These are phyloP conservation scores for Macrocentrus cingulum DNA, from an alignment of 1,140 invertebrate genomes.

Conservation along the genomic window DNA sequence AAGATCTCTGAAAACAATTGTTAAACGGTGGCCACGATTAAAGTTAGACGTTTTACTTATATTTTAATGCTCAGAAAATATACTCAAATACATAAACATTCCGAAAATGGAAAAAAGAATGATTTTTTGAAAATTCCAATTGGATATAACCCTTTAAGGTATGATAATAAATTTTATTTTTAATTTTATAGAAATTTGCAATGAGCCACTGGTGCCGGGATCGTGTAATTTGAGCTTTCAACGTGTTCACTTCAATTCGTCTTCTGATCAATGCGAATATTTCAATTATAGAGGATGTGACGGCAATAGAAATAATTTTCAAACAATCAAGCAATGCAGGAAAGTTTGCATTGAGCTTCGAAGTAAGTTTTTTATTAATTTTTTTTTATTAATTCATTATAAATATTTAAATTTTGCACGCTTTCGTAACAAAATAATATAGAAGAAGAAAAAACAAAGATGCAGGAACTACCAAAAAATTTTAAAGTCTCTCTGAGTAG, in stretches of 20 bases:
- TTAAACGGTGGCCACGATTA: no score
- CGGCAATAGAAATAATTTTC: conserved; percentile 76
- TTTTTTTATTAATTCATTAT: neutral
- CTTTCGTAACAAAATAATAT: conserved; percentile 33
- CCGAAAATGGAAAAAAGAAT: no score
- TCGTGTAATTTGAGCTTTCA: conserved; percentile 64
- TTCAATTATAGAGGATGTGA: conserved; percentile 79
- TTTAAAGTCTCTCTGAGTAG: conserved; percentile 55
- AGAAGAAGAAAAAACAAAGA: conserved; percentile 51
- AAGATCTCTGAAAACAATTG: no score
- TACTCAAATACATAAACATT: neutral
- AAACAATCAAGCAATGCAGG: conserved; percentile 61
- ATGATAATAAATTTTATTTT: no score
- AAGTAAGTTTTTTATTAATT: conserved; percentile 37
- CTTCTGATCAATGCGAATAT: conserved; percentile 65
- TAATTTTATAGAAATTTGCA: conserved; percentile 60
- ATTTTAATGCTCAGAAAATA: no score
- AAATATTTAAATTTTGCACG: neutral
- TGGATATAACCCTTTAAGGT: no score
- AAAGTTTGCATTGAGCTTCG: conserved; percentile 56
- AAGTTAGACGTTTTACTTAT: no score
- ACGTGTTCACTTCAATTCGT: conserved; percentile 73
- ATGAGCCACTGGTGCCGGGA: conserved; percentile 56
- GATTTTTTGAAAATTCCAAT: no score
- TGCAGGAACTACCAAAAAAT: conserved; percentile 51